Percentiles rank a stretch among this genome's conserved stretches.
Evolutionary conservation across 1,140 invertebrate species (phyloP).

Genomic region (Listronotus bonariensis): DNA sequence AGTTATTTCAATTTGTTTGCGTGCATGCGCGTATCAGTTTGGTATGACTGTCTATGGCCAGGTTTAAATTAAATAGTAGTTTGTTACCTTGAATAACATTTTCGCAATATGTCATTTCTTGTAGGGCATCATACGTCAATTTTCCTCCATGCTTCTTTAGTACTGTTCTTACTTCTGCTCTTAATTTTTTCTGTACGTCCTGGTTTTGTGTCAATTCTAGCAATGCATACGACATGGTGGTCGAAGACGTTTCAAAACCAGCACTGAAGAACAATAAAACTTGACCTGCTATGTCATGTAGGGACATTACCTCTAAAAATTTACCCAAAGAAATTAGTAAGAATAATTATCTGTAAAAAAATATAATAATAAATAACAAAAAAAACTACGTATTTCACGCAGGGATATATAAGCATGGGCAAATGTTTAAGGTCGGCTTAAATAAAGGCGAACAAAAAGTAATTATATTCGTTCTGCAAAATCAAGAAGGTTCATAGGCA

Average conservation of each 20-base stretch:
- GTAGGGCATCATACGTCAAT: conserved; percentile 60
- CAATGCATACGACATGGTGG: conserved; percentile 61
- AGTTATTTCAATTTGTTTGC: too few relatives aligned
- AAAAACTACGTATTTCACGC: too few relatives aligned
- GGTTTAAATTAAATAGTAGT: neutral
- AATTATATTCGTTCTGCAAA: too few relatives aligned
- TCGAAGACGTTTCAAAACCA: conserved; percentile 72
- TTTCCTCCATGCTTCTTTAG: conserved; percentile 55
- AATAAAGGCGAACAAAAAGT: too few relatives aligned
- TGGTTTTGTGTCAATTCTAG: conserved; percentile 64
- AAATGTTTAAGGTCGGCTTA: too few relatives aligned
- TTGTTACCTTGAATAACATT: conserved; percentile 55
- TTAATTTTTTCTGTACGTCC: conserved; percentile 62
- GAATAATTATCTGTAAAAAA: too few relatives aligned
- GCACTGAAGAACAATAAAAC: conserved; percentile 67
- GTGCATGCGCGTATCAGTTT: too few relatives aligned
- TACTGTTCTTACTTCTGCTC: conserved; percentile 61
- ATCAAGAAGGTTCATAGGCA: too few relatives aligned
- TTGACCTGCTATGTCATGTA: conserved; percentile 61
- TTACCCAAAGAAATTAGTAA: too few relatives aligned
- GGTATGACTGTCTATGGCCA: too few relatives aligned
- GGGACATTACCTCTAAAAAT: conserved; percentile 42
- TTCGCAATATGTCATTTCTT: conserved; percentile 62
- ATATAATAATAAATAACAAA: too few relatives aligned
- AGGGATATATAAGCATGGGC: too few relatives aligned